Percentiles rank a stretch among this genome's conserved stretches.
Evolutionary conservation across 2,888 invertebrate species (phyloP).

Genomic region (Xestia sexstrigata): DNA sequence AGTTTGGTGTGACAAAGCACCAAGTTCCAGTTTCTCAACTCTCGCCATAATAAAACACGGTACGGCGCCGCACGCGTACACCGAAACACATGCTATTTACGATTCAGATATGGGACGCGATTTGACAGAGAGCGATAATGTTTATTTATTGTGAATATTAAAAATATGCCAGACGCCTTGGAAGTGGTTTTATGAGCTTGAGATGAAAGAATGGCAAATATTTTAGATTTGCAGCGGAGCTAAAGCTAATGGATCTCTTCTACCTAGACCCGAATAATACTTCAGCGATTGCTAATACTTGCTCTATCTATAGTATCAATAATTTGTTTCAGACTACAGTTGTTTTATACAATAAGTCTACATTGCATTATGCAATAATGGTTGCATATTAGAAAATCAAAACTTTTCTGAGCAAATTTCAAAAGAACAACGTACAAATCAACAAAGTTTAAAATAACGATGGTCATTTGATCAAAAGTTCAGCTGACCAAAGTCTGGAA

Average conservation of each 20-base stretch:
- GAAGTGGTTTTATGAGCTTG: conserved; percentile 40
- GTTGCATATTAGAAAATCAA: no score
- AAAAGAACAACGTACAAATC: no score
- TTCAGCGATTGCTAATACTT: background rate
- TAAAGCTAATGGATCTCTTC: background rate
- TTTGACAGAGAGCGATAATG: conserved; percentile 59
- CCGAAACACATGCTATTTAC: conserved; percentile 72
- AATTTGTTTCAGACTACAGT: background rate
- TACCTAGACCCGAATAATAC: background rate
- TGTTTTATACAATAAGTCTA: background rate
- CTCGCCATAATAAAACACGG: conserved; percentile 72
- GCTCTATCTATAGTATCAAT: no score
- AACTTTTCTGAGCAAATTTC: no score
- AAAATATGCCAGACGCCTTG: conserved; percentile 52
- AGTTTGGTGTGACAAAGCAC: conserved; percentile 54
- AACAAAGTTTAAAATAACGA: no score
- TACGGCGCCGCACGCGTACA: conserved; percentile 63
- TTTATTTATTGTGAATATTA: conserved; percentile 59
- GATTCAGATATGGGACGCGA: conserved; percentile 67
- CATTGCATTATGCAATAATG: no score
- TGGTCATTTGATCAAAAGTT: no score
- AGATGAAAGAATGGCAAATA: conserved; percentile 25
- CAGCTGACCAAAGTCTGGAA: no score
- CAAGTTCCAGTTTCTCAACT: conserved; percentile 71
- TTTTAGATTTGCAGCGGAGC: background rate